Percentiles rank a stretch among this genome's conserved stretches.
Evolutionary conservation across 2,797 vertebrate species (phyloP).

Genomic region (Acridotheres tristis): DNA sequence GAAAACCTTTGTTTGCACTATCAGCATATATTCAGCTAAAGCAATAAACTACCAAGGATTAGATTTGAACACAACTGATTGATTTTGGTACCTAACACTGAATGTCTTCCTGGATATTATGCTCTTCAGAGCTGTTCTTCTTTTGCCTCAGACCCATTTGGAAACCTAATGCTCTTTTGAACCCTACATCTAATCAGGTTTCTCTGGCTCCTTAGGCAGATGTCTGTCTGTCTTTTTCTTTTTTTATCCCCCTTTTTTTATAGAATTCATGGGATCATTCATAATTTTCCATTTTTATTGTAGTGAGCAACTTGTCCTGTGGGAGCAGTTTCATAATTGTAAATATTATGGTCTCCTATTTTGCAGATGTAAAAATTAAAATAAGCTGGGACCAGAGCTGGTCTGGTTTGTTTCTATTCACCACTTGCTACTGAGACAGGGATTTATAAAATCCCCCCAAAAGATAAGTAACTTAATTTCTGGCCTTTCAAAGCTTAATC

Average conservation of each 20-base stretch:
- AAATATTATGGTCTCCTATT: neutral
- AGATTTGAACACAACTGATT: neutral
- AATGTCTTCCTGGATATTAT: neutral
- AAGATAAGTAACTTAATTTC: slow-evolving; percentile 41
- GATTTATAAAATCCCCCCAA: slow-evolving; percentile 29
- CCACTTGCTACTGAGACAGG: neutral
- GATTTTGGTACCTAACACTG: neutral
- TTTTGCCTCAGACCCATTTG: neutral
- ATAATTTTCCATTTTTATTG: neutral
- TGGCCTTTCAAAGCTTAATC: slow-evolving; percentile 5
- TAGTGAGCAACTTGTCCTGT: neutral
- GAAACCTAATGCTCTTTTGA: slow-evolving; percentile 4
- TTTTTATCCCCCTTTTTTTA: neutral
- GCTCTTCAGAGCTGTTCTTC: neutral
- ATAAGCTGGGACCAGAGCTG: neutral
- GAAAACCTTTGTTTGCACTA: neutral
- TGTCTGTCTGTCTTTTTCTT: neutral
- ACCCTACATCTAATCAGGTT: neutral
- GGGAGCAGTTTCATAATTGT: neutral
- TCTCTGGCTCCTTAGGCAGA: neutral
- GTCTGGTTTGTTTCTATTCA: neutral
- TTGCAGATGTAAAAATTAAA: neutral
- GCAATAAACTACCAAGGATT: neutral
- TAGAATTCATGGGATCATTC: neutral
- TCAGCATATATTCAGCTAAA: slow-evolving; percentile 1